A percentile compares a stretch with the other conserved stretches of the same genome.
These are phyloP conservation scores for Pegea sp. DNA, from an alignment of 23 tunicate species.

Conservation along the genomic window DNA sequence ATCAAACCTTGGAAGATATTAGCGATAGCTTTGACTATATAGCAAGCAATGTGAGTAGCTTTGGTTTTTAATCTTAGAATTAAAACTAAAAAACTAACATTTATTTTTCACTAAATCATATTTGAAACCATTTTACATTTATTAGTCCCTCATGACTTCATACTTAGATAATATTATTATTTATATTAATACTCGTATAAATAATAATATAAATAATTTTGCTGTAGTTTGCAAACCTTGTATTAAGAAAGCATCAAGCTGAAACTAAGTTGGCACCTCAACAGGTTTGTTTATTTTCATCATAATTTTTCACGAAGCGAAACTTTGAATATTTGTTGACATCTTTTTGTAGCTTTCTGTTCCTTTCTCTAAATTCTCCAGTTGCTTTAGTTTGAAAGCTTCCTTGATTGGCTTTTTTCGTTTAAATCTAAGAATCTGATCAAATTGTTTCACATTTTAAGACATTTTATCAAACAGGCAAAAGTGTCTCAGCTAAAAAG, in stretches of 20 bases:
- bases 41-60: slow-evolving; percentile 37
- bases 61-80: background rate
- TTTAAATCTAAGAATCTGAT: no score
- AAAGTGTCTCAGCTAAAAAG: slow-evolving; percentile 53
- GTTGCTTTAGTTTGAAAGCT: no score
- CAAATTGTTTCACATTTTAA: background rate
- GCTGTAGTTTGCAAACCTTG: slow-evolving; percentile 43
- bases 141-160: no score
- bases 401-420: no score
- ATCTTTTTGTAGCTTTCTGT: background rate
- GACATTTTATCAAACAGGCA: slow-evolving; percentile 5
- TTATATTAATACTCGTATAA: no score
- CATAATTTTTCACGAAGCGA: background rate
- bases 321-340: background rate
- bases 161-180: no score
- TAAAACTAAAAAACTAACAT: no score
- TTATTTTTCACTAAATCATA: no score
- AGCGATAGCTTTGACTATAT: slow-evolving; percentile 48
- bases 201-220: background rate
- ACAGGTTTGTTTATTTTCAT: slow-evolving; percentile 7
- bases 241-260: slow-evolving; percentile 33
- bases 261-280: slow-evolving; percentile 14
- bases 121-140: no score
- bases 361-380: background rate
- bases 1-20: slow-evolving; percentile 23